A percentile compares a stretch with the other conserved stretches of the same genome.
Conservation (phyloP, 2,888 invertebrate species). For the Cremastinae sp. region DNA sequence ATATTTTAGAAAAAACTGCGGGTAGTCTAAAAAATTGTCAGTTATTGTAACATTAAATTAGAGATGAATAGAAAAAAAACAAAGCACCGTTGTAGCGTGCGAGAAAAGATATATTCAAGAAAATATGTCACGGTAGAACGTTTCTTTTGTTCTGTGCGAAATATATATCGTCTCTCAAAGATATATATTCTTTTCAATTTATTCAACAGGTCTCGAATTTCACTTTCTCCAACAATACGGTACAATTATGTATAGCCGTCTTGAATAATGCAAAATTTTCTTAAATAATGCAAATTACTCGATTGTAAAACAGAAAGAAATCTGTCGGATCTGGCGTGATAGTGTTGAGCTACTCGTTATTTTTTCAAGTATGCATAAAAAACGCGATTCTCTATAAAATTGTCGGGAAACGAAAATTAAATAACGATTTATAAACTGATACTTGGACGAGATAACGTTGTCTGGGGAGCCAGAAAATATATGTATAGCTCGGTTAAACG, state of each 20-base stretch:
- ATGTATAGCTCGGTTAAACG: constrained; percentile 5
- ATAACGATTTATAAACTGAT: constrained; percentile 14
- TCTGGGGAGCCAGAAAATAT: constrained; percentile 12
- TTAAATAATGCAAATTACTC: constrained; percentile 29
- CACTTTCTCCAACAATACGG: neutral
- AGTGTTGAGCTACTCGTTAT: constrained; percentile 17
- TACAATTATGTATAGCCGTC: no score
- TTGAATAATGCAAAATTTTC: constrained; percentile 6
- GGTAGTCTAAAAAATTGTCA: no score
- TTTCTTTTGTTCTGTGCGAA: neutral
- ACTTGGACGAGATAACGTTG: constrained; percentile 11
- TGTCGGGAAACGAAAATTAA: constrained; percentile 15
- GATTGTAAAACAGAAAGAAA: constrained; percentile 21
- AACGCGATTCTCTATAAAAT: constrained; percentile 9
- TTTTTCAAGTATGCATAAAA: constrained; percentile 1
- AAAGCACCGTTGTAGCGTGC: neutral
- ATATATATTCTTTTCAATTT: neutral
- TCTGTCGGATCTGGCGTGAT: constrained; percentile 19
- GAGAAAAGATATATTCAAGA: neutral
- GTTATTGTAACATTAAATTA: no score
- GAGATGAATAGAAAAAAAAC: no score
- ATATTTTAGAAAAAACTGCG: no score
- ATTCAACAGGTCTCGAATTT: constrained; percentile 1
- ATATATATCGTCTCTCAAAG: neutral
- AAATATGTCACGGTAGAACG: neutral